These are phyloP conservation scores for Cataglyphis altisquamis DNA, from an alignment of 2,888 invertebrate genomes.

Conservation along the genomic window DNA sequence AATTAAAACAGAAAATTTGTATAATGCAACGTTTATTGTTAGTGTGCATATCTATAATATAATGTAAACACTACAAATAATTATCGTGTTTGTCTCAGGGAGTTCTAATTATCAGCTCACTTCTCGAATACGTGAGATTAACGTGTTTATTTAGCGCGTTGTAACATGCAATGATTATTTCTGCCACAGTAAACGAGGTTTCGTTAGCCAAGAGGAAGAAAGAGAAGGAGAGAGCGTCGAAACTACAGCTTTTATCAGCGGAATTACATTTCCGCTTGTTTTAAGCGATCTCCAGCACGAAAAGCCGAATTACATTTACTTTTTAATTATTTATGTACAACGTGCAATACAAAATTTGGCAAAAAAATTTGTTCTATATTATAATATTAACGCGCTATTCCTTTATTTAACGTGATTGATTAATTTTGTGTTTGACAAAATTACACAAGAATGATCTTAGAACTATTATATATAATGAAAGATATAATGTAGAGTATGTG, in stretches of 20 bases:
- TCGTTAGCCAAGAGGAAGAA: slow-evolving; percentile 16
- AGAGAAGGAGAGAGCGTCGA: too few relatives aligned
- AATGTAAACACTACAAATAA: slow-evolving; percentile 18
- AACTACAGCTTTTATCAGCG: slow-evolving; percentile 57
- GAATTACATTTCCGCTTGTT: slow-evolving; percentile 69
- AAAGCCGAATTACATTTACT: slow-evolving; percentile 30
- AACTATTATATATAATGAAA: not conserved
- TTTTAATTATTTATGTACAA: slow-evolving; percentile 15
- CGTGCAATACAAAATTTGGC: not conserved
- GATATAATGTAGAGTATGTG: not conserved
- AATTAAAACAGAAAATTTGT: not conserved
- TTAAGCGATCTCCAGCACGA: slow-evolving; percentile 64
- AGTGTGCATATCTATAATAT: not conserved
- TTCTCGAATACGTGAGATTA: not conserved
- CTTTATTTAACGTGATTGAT: too few relatives aligned
- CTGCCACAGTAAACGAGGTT: slow-evolving; percentile 28
- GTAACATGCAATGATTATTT: slow-evolving; percentile 30
- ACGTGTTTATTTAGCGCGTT: slow-evolving; percentile 41
- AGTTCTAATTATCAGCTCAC: slow-evolving; percentile 21
- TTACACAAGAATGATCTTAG: not conserved
- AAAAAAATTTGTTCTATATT: not conserved
- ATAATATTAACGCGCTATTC: not conserved
- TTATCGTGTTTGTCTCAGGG: slow-evolving; percentile 21
- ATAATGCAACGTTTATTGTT: not conserved
- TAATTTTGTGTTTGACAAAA: not conserved